Conservation (phyloP, 2,797 vertebrate genomes). For the Eulemur rubriventer region DNA sequence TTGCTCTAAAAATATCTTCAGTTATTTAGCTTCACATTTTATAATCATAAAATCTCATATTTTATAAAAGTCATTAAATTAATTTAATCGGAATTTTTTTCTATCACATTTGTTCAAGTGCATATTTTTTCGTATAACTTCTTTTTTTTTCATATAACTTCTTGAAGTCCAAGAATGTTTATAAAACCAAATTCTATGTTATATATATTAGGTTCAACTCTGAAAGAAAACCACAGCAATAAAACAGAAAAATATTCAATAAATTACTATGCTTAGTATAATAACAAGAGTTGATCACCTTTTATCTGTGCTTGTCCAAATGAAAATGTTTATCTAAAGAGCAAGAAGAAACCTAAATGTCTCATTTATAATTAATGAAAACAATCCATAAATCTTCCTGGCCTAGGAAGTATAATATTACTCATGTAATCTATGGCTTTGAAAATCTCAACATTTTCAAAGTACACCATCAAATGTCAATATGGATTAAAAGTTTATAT, state of each 20-base stretch:
- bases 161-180: neutral
- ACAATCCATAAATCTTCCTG: neutral
- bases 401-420: neutral
- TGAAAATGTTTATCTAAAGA: neutral
- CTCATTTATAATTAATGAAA: constrained; percentile 44
- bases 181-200: neutral
- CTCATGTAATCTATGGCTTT: neutral
- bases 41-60: neutral
- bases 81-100: neutral
- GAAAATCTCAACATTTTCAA: neutral
- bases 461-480: neutral
- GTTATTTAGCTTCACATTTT: constrained; percentile 33
- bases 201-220: neutral
- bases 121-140: neutral
- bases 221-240: neutral
- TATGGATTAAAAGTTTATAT: neutral
- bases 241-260: neutral
- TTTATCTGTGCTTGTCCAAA: neutral
- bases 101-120: neutral
- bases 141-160: neutral
- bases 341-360: neutral
- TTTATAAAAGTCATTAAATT: neutral
- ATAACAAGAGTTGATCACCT: neutral
- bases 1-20: constrained; percentile 16
- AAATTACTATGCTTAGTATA: neutral